phyloP scores from a whole-genome alignment of 2,888 invertebrate species.

The Gandaritis pyraliata region DNA sequence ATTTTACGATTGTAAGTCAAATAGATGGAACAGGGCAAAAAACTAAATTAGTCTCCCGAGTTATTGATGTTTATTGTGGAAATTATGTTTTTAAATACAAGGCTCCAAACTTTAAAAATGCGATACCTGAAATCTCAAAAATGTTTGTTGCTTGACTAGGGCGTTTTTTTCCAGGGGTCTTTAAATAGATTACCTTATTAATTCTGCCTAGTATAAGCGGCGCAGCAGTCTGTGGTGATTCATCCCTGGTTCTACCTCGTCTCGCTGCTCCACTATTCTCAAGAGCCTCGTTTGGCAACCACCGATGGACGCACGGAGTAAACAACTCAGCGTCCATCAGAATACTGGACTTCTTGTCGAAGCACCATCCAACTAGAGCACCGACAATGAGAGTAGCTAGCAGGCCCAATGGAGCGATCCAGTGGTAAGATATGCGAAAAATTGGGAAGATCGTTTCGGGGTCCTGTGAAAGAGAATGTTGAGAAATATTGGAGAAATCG shows the following conservation, averaged over 20 bases:
- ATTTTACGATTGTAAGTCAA: no score
- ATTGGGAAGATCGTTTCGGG: conserved; percentile 86
- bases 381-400: conserved; percentile 88
- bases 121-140: no score
- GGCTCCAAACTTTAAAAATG: no score
- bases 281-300: conserved; percentile 59
- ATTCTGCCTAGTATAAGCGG: conserved; percentile 62
- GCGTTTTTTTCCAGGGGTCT: no score
- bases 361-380: conserved; percentile 81
- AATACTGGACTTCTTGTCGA: conserved; percentile 55
- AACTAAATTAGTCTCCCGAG: no score
- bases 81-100: no score
- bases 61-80: no score
- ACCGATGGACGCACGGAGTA: conserved; percentile 68
- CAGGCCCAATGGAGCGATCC: conserved; percentile 91
- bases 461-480: conserved; percentile 53
- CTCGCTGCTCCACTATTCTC: conserved; percentile 55
- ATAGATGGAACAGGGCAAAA: no score
- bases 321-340: conserved; percentile 72
- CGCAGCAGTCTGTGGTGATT: conserved; percentile 51
- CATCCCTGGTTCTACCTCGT: conserved; percentile 29
- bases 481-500: no score
- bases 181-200: conserved; percentile 57
- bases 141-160: no score
- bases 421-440: conserved; percentile 91